Evolutionary conservation across 2,113 vertebrate genomes (phyloP), one percentile per base, ranked within the genome.

Genomic region (Pavo muticus): DNA sequence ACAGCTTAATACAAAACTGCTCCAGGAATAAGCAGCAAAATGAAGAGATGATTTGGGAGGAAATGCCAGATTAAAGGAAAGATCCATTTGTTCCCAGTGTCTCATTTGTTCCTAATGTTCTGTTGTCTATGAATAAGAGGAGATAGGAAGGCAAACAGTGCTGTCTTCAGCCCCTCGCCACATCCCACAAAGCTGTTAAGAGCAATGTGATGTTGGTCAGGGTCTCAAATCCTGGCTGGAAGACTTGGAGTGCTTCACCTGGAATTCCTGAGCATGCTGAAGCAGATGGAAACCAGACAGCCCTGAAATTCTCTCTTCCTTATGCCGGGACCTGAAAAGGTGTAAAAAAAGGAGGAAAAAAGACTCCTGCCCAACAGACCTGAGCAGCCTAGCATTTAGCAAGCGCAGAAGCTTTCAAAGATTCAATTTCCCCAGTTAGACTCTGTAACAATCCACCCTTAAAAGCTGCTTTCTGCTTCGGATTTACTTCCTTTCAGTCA

Each of bases 61-160:
- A 91, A 87, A 75, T 3, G 12, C 9, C 71, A 78, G 83, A 71
- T 82, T 78, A 94, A 86, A 91, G 84, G 84, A 18, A 84, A 65
- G 44, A 40, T 3, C 48, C 54, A 68, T 67, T 93, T 93, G 74
- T 67, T 90, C 71, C 68, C 82, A 42, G 1, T 0, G 1, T 70
- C n/a, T 87, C 40, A 7, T 32, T n/a, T 48, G 29, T 12, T 88
- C 37, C 65, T 37, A 37, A 60, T 24, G 39, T 42, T 88, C 79
- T 25, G 30, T 1, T 2, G 42, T 37, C 61, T 84, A 7, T 13
- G 56, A 40, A 59, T 52, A 32, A 57, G 73, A 37, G 59, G 59
- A 29, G n/a, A 59, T 45, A 48, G 1, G 25, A 74, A 77, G 73
- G 79, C 29, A 56, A 93, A 35, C 0, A 2, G 57, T 0, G 1